These are phyloP conservation scores for Chrysolina haemoptera DNA, from an alignment of 2,888 invertebrate species.

Conservation along the genomic window DNA sequence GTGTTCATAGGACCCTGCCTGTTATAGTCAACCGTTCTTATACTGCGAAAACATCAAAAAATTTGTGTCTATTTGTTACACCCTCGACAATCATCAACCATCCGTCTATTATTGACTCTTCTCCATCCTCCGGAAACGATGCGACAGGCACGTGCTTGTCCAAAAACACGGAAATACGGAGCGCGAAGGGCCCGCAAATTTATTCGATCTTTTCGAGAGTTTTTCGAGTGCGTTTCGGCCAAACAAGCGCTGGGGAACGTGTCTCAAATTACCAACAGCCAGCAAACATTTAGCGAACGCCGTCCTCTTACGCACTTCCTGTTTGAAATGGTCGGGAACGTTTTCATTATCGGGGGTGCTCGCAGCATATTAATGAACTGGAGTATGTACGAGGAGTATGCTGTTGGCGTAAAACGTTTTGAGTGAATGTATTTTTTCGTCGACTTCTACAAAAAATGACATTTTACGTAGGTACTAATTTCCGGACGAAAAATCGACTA, in stretches of 20 bases:
- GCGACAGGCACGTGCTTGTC: slow-evolving; percentile 1
- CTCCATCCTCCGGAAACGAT: slow-evolving; percentile 18
- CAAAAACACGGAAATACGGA: slow-evolving; percentile 12
- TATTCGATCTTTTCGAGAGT: slow-evolving; percentile 19
- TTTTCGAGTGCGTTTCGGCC: background rate
- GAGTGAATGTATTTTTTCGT: no score
- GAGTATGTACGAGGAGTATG: background rate
- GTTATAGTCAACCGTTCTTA: no score
- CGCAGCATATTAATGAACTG: background rate
- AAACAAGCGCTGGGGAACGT: slow-evolving; percentile 20
- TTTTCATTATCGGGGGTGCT: background rate
- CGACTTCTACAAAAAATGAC: no score
- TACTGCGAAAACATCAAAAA: background rate
- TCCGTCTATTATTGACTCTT: slow-evolving; percentile 16
- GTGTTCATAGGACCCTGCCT: no score
- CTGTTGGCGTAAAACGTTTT: background rate
- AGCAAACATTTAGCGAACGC: slow-evolving; percentile 22
- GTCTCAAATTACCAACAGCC: slow-evolving; percentile 21
- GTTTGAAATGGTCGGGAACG: slow-evolving; percentile 8
- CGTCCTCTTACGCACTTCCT: slow-evolving; percentile 14
- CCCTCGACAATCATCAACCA: background rate
- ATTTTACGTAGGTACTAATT: no score
- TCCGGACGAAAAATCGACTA: no score
- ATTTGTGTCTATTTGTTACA: background rate
- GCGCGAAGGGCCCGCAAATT: slow-evolving; percentile 18